These are phyloP conservation scores for Scomber scombrus DNA, from an alignment of 2,113 vertebrate genomes.

Conservation along the genomic window DNA sequence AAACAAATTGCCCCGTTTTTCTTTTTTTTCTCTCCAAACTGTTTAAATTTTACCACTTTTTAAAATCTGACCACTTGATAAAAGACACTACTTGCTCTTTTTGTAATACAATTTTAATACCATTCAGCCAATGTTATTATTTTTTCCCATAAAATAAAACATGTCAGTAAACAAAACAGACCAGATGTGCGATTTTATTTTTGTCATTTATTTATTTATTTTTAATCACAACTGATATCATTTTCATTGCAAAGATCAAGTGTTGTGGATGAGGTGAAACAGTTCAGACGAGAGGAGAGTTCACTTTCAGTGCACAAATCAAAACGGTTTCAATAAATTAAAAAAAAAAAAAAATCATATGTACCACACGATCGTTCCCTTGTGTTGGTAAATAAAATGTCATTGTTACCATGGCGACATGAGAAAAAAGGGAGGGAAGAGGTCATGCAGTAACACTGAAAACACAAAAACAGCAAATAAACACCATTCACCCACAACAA, in stretches of 20 bases:
- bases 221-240: constrained; percentile 59
- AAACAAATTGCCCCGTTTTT: constrained; percentile 34
- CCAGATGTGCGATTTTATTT: not conserved
- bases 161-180: constrained; percentile 50
- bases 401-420: not conserved
- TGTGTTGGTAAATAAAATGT: not conserved
- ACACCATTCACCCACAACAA: constrained; percentile 42
- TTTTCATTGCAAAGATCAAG: constrained; percentile 72
- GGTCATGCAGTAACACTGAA: constrained; percentile 62
- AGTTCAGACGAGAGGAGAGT: constrained; percentile 47
- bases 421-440: not conserved
- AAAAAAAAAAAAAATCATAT: constrained; percentile 52
- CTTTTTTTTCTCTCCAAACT: constrained; percentile 19
- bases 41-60: constrained; percentile 53
- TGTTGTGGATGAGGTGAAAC: constrained; percentile 69
- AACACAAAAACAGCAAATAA: constrained; percentile 23
- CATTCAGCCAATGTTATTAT: constrained; percentile 75
- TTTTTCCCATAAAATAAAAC: constrained; percentile 77
- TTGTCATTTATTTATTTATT: constrained; percentile 28
- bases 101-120: constrained; percentile 78
- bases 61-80: constrained; percentile 56
- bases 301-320: constrained; percentile 77
- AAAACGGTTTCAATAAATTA: constrained; percentile 83
- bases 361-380: constrained; percentile 66
- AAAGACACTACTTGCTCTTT: constrained; percentile 65